Evolutionary conservation across 1,140 invertebrate species (phyloP).

Genomic region (Drosophila prosaltans): DNA sequence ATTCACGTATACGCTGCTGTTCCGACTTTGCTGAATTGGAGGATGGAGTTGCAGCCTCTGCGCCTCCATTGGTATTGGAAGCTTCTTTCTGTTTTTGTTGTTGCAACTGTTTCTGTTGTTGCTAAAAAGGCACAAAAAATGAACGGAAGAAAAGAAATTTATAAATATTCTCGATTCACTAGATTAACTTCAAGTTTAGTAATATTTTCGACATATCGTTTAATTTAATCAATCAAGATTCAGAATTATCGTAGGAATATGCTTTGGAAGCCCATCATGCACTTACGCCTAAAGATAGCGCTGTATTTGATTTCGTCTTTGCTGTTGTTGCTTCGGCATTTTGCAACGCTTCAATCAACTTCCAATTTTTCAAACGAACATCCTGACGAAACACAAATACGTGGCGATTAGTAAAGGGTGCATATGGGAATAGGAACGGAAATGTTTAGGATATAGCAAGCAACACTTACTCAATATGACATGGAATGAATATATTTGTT

Average conservation of each 20-base stretch:
- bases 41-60: background rate
- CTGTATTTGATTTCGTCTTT: constrained; percentile 81
- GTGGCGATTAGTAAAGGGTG: constrained; percentile 58
- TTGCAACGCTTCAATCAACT: constrained; percentile 93
- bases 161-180: background rate
- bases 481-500: too few relatives aligned
- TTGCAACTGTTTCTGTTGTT: constrained; percentile 66
- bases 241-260: background rate
- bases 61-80: constrained; percentile 33
- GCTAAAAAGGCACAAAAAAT: constrained; percentile 41
- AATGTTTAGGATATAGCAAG: background rate
- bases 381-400: constrained; percentile 85
- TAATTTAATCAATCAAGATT: too few relatives aligned
- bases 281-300: constrained; percentile 84
- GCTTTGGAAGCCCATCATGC: constrained; percentile 39
- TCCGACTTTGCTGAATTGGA: constrained; percentile 55
- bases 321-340: constrained; percentile 86
- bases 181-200: background rate
- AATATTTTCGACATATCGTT: too few relatives aligned
- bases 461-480: background rate
- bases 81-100: constrained; percentile 38
- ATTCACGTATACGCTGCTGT: constrained; percentile 75
- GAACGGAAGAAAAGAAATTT: background rate
- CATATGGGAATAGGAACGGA: background rate
- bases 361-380: constrained; percentile 93